These are phyloP conservation scores for Psittacula cyanocephala DNA, from an alignment of 2,113 vertebrate genomes.

Conservation along the genomic window DNA sequence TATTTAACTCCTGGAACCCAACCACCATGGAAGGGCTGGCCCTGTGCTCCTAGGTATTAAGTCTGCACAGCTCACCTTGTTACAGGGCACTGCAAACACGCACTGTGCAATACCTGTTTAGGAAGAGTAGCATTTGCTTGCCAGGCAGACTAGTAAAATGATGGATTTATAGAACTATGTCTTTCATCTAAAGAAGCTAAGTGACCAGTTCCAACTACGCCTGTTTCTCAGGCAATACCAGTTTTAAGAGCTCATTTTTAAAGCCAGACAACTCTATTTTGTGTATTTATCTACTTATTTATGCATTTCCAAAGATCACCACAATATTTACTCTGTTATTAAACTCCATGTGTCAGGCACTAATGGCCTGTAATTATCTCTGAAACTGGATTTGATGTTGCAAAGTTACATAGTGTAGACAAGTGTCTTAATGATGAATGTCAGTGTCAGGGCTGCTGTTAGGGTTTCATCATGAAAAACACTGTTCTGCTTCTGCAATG, in stretches of 20 bases:
- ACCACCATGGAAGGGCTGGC: not conserved
- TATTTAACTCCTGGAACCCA: not conserved
- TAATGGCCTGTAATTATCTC: conserved; percentile 63
- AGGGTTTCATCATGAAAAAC: conserved; percentile 28
- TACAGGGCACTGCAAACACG: not conserved
- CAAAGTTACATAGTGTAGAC: conserved; percentile 24
- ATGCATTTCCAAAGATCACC: conserved; percentile 60
- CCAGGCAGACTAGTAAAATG: not conserved
- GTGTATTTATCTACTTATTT: conserved; percentile 57
- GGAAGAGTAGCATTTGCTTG: not conserved
- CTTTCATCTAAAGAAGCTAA: conserved; percentile 17
- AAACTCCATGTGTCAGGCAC: conserved; percentile 46
- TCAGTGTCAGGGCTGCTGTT: not conserved
- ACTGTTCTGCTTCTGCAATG: not conserved
- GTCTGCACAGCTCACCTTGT: not conserved
- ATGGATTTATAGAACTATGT: not conserved
- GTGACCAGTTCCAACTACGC: conserved; percentile 10
- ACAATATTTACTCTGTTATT: conserved; percentile 65
- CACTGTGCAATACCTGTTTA: not conserved
- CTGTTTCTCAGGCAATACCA: conserved; percentile 38
- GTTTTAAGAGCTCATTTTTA: conserved; percentile 29
- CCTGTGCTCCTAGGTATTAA: not conserved
- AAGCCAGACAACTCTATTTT: conserved; percentile 25
- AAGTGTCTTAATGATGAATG: conserved; percentile 19
- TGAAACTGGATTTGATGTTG: conserved; percentile 47